phyloP scores from a whole-genome alignment of 2,113 vertebrate species.

The Stigmatopora nigra region DNA sequence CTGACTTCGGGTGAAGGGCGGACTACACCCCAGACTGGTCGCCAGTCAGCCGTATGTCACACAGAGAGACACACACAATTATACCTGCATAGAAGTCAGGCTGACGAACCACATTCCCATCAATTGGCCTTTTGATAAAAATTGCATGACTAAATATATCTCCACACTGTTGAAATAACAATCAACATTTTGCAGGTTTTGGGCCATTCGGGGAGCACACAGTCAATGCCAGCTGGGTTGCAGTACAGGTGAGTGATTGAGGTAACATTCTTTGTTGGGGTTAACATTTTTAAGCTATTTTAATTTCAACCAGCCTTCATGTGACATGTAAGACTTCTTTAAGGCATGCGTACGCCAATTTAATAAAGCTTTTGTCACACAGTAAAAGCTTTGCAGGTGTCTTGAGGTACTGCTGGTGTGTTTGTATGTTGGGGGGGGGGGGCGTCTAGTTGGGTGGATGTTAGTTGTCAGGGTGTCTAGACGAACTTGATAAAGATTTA shows the following conservation, averaged over 20 bases:
- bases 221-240: constrained; percentile 74
- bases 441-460: constrained; percentile 43
- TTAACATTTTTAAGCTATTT: neutral
- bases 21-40: too few species aligned
- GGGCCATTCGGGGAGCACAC: constrained; percentile 72
- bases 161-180: neutral
- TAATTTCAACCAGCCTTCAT: neutral
- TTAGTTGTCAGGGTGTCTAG: constrained; percentile 69
- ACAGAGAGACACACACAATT: too few species aligned
- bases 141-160: too few species aligned
- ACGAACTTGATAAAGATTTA: constrained; percentile 71
- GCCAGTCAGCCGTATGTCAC: too few species aligned
- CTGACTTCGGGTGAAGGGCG: too few species aligned
- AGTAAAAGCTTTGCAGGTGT: neutral
- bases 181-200: constrained; percentile 58
- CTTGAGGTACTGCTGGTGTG: neutral
- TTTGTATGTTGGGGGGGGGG: neutral
- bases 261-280: neutral
- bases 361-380: neutral
- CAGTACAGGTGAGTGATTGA: constrained; percentile 64
- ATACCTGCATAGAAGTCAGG: too few species aligned
- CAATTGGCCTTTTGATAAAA: too few species aligned
- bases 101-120: too few species aligned
- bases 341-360: neutral
- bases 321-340: neutral